These are phyloP conservation scores for Hofmannophila pseudospretella DNA, from an alignment of 2,888 invertebrate genomes.

Conservation along the genomic window DNA sequence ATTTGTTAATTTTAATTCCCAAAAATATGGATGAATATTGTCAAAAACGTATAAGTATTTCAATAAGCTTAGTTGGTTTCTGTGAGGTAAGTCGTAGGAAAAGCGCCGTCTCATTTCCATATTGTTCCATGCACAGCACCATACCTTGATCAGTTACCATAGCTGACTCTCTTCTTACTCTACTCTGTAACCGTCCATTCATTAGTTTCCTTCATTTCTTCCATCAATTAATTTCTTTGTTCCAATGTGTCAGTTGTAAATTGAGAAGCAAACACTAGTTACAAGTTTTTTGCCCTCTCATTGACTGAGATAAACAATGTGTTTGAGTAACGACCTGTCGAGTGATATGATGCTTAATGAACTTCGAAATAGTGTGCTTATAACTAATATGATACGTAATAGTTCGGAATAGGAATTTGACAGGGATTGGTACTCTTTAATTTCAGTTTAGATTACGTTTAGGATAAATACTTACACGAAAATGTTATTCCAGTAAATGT, in stretches of 20 bases:
- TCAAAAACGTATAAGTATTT: too few species aligned
- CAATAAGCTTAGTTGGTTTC: too few species aligned
- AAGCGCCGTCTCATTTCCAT: too few species aligned
- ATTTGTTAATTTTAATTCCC: too few species aligned
- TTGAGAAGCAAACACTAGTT: slow-evolving; percentile 74
- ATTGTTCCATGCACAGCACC: too few species aligned
- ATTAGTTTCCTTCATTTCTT: slow-evolving; percentile 66
- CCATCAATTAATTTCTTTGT: slow-evolving; percentile 76
- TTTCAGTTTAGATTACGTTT: too few species aligned
- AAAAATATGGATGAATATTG: too few species aligned
- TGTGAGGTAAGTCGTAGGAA: too few species aligned
- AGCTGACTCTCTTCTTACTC: slow-evolving; percentile 5
- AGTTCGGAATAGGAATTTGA: slow-evolving; percentile 16
- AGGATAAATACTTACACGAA: too few species aligned
- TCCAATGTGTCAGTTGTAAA: slow-evolving; percentile 69
- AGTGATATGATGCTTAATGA: slow-evolving; percentile 58
- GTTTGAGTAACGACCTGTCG: slow-evolving; percentile 62
- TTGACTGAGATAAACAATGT: slow-evolving; percentile 56
- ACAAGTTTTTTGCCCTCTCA: slow-evolving; percentile 36
- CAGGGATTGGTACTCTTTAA: too few species aligned
- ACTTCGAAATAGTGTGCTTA: slow-evolving; percentile 51
- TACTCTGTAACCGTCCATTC: slow-evolving; percentile 46
- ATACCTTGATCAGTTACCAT: too few species aligned
- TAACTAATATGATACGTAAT: slow-evolving; percentile 59
- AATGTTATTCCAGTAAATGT: too few species aligned